Conservation (phyloP, 2,113 vertebrate species). For the Vombatus ursinus region DNA sequence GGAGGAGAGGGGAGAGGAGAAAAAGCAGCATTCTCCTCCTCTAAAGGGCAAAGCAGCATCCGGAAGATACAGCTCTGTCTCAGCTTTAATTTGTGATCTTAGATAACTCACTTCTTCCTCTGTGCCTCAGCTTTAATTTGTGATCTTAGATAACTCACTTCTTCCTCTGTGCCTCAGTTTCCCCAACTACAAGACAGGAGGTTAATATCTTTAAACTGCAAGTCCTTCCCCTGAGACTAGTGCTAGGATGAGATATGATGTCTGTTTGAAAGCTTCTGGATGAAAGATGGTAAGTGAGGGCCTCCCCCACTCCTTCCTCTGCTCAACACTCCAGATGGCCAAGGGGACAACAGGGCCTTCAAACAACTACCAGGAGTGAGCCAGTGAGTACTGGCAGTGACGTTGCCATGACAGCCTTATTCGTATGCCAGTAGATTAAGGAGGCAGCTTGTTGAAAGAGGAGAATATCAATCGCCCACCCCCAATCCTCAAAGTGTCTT, state of each 20-base stretch:
- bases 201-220: conserved; percentile 15
- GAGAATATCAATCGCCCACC: conserved; percentile 5
- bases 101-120: background rate
- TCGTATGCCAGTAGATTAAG: background rate
- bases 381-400: background rate
- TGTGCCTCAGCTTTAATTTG: conserved; percentile 47
- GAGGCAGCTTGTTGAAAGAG: background rate
- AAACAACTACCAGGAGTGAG: background rate
- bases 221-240: conserved; percentile 28
- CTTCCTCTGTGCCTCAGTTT: conserved; percentile 42
- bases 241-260: background rate
- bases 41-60: background rate
- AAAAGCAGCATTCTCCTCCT: background rate
- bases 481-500: background rate
- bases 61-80: background rate
- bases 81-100: background rate
- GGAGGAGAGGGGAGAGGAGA: background rate
- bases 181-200: background rate
- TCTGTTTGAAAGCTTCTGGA: background rate
- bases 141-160: conserved; percentile 5
- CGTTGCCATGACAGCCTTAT: background rate
- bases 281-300: background rate
- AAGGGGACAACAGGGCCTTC: background rate
- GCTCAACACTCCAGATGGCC: conserved; percentile 6
- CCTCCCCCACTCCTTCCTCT: background rate